phyloP scores from a whole-genome alignment of 1,140 invertebrate genomes.

The Melitaea cinxia region DNA sequence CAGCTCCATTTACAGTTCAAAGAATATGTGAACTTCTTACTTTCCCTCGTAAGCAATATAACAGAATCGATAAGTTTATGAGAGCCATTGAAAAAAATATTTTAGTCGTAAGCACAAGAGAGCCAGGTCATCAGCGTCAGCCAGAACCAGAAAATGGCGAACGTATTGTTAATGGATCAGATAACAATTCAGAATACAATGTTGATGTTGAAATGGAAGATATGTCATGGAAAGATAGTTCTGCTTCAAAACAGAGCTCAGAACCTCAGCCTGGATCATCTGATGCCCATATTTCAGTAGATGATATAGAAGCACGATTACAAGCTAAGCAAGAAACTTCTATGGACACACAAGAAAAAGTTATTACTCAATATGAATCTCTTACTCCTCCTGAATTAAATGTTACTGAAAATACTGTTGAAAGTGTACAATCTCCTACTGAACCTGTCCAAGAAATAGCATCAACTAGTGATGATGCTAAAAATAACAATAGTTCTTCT shows the following conservation, averaged over 20 bases:
- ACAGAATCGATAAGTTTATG: conserved; percentile 97
- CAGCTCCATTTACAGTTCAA: conserved; percentile 98
- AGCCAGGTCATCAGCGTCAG: conserved; percentile 86
- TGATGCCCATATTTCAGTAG: conserved; percentile 66
- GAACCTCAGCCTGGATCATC: conserved; percentile 75
- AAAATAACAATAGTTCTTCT: conserved; percentile 33
- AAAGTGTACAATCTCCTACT: conserved; percentile 41
- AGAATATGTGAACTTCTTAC: conserved; percentile 96
- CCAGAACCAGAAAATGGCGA: conserved; percentile 86
- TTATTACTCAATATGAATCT: conserved; percentile 55
- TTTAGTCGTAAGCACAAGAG: conserved; percentile 96
- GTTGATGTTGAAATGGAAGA: conserved; percentile 87
- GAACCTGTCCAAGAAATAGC: conserved; percentile 34
- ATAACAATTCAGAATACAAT: conserved; percentile 84
- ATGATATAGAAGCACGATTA: conserved; percentile 63
- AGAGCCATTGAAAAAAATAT: conserved; percentile 97
- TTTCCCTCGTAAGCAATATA: conserved; percentile 96
- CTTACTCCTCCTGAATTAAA: conserved; percentile 58
- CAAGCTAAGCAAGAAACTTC: conserved; percentile 57
- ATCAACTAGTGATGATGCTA: conserved; percentile 41
- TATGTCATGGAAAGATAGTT: conserved; percentile 82
- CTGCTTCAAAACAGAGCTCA: conserved; percentile 46
- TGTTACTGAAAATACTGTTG: conserved; percentile 37
- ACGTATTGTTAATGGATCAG: conserved; percentile 82
- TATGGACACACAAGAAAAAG: conserved; percentile 56